Conservation (phyloP, 2,797 vertebrate species). For the Ceyx erithaca region DNA sequence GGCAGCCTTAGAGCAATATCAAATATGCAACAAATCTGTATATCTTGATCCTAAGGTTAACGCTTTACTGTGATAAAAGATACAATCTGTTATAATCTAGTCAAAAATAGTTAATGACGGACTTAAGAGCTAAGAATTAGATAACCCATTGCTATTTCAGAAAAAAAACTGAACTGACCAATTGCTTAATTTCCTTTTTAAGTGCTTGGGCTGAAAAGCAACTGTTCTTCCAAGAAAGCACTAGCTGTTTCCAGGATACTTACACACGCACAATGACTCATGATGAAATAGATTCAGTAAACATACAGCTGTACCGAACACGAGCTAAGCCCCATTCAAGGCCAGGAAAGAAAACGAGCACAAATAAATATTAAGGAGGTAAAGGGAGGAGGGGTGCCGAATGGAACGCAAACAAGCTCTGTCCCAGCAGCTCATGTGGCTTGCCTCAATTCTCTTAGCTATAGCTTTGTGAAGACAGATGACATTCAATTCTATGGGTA, state of each 20-base stretch:
- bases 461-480: constrained; percentile 89
- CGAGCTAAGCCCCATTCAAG: constrained; percentile 88
- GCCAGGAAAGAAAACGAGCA: constrained; percentile 90
- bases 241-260: constrained; percentile 89
- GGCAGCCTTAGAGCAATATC: constrained; percentile 61
- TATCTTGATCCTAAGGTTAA: constrained; percentile 72
- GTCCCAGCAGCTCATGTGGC: constrained; percentile 81
- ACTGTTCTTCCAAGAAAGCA: constrained; percentile 88
- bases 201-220: constrained; percentile 85
- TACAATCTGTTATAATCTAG: constrained; percentile 77
- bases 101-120: constrained; percentile 79
- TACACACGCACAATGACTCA: constrained; percentile 89
- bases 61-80: constrained; percentile 73
- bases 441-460: constrained; percentile 82
- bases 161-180: constrained; percentile 81
- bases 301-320: constrained; percentile 89
- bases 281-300: constrained; percentile 89
- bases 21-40: constrained; percentile 48
- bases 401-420: constrained; percentile 81
- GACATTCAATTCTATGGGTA: constrained; percentile 89
- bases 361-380: constrained; percentile 92
- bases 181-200: constrained; percentile 87
- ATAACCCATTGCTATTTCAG: constrained; percentile 76
- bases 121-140: constrained; percentile 78
- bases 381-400: constrained; percentile 76